Conservation (phyloP, 2,888 invertebrate species). For the Ormyrus rosae region DNA sequence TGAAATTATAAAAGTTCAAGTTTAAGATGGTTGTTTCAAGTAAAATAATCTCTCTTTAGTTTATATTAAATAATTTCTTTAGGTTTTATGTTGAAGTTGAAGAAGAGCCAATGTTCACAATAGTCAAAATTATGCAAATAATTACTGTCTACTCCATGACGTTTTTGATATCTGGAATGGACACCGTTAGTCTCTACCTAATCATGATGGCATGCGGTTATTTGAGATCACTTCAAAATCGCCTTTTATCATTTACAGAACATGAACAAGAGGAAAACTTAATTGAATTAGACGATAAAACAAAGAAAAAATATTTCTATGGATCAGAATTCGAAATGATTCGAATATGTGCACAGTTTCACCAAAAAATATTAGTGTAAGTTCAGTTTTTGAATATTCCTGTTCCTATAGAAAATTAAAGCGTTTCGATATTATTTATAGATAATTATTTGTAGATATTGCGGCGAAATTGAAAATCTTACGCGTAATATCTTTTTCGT, state of each 20-base stretch:
- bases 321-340: too few relatives aligned
- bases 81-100: constrained; percentile 26
- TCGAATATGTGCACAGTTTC: not conserved
- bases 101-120: constrained; percentile 17
- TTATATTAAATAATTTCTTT: too few relatives aligned
- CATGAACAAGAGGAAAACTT: not conserved
- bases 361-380: constrained; percentile 30
- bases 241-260: not conserved
- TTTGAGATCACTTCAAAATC: constrained; percentile 1
- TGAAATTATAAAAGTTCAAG: too few relatives aligned
- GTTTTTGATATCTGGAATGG: not conserved
- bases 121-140: not conserved
- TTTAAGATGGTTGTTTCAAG: too few relatives aligned
- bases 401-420: not conserved
- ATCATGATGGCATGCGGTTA: constrained; percentile 36
- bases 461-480: constrained; percentile 7
- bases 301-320: too few relatives aligned
- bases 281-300: too few relatives aligned
- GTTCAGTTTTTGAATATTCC: not conserved
- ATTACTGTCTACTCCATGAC: not conserved
- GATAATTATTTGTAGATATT: not conserved
- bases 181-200: not conserved
- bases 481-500: not conserved
- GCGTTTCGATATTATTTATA: not conserved
- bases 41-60: too few relatives aligned